Conservation (phyloP, 2,797 vertebrate species). For the Champsocephalus esox region DNA sequence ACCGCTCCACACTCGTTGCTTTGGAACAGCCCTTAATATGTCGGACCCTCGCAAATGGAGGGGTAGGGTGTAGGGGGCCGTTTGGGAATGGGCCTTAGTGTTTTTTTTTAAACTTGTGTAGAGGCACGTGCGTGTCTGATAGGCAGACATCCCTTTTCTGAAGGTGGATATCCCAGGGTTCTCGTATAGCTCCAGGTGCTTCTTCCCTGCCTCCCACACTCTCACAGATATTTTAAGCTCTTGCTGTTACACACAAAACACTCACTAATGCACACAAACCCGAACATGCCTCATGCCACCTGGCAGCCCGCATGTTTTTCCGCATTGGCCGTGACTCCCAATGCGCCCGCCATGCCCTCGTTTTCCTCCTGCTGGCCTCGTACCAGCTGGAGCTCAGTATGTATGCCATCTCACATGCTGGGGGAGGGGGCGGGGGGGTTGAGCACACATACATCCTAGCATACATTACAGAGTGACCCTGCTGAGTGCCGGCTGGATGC, state of each 20-base stretch:
- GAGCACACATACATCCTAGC: conserved; percentile 23
- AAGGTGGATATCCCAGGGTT: conserved; percentile 63
- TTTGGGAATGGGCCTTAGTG: not conserved
- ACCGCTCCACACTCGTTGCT: too few species aligned
- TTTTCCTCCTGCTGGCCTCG: conserved; percentile 39
- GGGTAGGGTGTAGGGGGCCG: too few species aligned
- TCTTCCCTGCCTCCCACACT: conserved; percentile 46
- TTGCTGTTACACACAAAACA: conserved; percentile 47
- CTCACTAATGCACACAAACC: conserved; percentile 48
- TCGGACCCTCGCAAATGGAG: too few species aligned
- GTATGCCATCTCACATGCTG: conserved; percentile 39
- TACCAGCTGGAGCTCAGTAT: conserved; percentile 44
- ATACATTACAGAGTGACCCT: conserved; percentile 41
- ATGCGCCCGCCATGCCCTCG: conserved; percentile 37
- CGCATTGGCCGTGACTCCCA: conserved; percentile 23
- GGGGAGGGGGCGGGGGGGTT: not conserved
- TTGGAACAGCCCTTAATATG: too few species aligned
- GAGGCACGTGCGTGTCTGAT: conserved; percentile 15
- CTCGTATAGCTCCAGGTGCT: conserved; percentile 57
- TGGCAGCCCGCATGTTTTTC: conserved; percentile 57
- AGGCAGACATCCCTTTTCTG: conserved; percentile 44
- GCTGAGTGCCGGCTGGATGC: conserved; percentile 56
- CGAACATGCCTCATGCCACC: conserved; percentile 48
- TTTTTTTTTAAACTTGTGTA: not conserved
- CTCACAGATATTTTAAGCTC: conserved; percentile 46